A percentile compares a stretch with the other conserved stretches of the same genome.
Conservation (phyloP, 2,113 vertebrate genomes). For the Camelus bactrianus region DNA sequence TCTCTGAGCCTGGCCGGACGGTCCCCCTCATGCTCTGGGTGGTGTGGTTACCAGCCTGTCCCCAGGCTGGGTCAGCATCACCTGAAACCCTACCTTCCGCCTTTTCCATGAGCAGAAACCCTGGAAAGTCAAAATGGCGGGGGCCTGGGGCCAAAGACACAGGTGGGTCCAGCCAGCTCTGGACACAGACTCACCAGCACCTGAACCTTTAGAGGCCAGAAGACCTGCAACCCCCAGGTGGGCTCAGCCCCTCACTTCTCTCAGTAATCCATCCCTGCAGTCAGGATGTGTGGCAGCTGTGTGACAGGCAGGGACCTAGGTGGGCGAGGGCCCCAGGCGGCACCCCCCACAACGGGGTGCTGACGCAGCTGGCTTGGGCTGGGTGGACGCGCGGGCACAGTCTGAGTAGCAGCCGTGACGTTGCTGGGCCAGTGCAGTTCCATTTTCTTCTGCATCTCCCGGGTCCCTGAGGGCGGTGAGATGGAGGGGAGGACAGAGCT, state of each 20-base stretch:
- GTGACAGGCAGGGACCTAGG: neutral
- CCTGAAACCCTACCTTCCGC: neutral
- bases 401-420: rapidly evolving
- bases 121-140: too few relatives aligned
- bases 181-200: neutral
- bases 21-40: rapidly evolving
- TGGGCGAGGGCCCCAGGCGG: neutral
- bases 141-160: neutral
- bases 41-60: neutral
- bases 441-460: neutral
- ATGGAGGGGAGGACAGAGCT: neutral
- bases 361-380: neutral
- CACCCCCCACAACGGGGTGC: rapidly evolving
- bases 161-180: neutral
- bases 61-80: neutral
- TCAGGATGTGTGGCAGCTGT: rapidly evolving
- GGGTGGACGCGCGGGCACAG: neutral
- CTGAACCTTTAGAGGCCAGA: neutral
- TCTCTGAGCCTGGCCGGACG: neutral
- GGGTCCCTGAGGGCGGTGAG: neutral
- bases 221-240: neutral
- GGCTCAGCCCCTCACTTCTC: neutral
- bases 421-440: neutral
- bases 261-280: neutral
- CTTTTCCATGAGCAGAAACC: neutral